Conservation (phyloP, 2,113 vertebrate species). For the Hemibagrus wyckioides region DNA sequence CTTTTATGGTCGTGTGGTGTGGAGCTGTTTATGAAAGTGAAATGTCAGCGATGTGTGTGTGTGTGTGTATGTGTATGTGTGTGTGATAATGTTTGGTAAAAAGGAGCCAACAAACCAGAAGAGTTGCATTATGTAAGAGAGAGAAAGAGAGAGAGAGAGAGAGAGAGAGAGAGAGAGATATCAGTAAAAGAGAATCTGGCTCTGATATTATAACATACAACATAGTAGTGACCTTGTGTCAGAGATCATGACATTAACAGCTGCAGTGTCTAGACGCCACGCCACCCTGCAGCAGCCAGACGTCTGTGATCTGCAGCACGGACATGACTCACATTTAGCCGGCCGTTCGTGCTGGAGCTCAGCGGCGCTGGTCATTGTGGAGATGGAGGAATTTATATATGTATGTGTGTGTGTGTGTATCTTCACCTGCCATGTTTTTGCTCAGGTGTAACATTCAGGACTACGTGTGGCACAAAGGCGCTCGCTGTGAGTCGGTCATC, state of each 20-base stretch:
- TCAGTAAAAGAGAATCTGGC: neutral
- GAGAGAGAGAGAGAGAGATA: neutral
- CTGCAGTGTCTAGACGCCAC: neutral
- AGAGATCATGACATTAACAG: neutral
- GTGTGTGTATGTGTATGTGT: neutral
- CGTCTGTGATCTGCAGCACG: neutral
- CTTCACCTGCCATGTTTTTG: neutral
- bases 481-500: conserved; percentile 91
- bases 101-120: neutral
- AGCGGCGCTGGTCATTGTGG: neutral
- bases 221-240: neutral
- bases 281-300: neutral
- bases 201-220: too few relatives aligned
- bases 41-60: conserved; percentile 22
- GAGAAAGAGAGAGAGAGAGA: neutral
- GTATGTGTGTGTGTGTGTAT: neutral
- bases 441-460: conserved; percentile 94
- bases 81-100: neutral
- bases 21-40: conserved; percentile 24
- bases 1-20: conserved; percentile 28
- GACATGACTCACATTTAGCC: too few relatives aligned
- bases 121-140: neutral
- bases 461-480: conserved; percentile 98
- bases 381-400: neutral
- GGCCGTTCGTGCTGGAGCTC: too few relatives aligned